Base-by-base conservation (phyloP, 1,140 invertebrate species). In the Berghia stephanieae region DNA sequence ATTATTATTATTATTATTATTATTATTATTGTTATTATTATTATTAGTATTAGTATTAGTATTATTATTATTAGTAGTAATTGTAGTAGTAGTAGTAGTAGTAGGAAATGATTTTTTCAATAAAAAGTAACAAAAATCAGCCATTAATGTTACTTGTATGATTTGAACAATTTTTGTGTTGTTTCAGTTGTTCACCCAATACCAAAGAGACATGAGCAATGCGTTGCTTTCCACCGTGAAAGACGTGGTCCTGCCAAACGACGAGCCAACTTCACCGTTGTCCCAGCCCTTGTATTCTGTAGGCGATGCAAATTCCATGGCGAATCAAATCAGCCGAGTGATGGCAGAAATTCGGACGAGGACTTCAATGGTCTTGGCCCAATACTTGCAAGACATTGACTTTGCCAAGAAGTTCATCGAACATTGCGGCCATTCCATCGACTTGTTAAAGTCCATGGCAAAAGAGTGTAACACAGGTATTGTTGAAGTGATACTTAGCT, bases 331-430 rank as follows among this genome's bases (percentile, higher is more conserved):
- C 27, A 88, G 86, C 71, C 81, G 89, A 21, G 84, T 90, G 21
- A 77, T 89, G 34, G 86, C 87, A 1, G 89, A 90, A 83, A 85
- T 90, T 40, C 78, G 86, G 77, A 87, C 89, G 6, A 79, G 88
- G 31, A 87, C 88, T 0, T 86, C 86, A 76, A 85, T 86, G 79
- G 86, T 90, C 36, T 79, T 90, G 36, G 80, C 88, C 0, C 79
- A 80, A 24, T 86, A 88, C 78, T 75, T 89, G 38, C 80, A 86
- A 34, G 84, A 89, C 73, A 74, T 85, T 13, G 79, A 84, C 36
- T 90, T 90, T 78, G 82, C 86, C 8, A 85, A 83, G 63, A 80
- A 85, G 27, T 90, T 90, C 80, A 86, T 90, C 43, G 81, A 85
- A 71, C 79, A 86, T 42, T 87, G 86, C 83, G 86, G 84, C 18